Conservation (phyloP, 2,888 invertebrate genomes). For the Andrena flavipes region DNA sequence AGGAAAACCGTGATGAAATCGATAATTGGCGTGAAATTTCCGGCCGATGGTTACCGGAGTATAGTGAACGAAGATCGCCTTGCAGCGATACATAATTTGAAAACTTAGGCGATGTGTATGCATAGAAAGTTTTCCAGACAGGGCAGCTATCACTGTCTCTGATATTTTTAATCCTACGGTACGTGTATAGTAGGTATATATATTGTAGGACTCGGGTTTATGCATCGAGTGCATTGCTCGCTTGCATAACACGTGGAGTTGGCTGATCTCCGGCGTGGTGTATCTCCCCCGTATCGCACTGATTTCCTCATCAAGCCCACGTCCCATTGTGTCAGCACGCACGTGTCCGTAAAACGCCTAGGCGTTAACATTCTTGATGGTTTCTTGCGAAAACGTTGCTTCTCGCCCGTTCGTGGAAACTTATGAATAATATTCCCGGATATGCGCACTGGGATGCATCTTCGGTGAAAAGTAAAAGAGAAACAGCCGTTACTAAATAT, state of each 20-base stretch:
- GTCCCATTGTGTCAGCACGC: constrained; percentile 71
- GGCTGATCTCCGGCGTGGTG: constrained; percentile 12
- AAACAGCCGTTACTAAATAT: no score
- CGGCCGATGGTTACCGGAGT: not conserved
- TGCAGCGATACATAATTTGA: not conserved
- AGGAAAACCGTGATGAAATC: not conserved
- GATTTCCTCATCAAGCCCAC: constrained; percentile 70
- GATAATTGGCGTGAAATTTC: not conserved
- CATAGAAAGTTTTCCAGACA: not conserved
- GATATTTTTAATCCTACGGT: constrained; percentile 1
- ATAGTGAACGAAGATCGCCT: not conserved
- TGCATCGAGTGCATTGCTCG: constrained; percentile 11
- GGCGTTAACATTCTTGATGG: constrained; percentile 45
- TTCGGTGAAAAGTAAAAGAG: not conserved
- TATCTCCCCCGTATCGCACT: constrained; percentile 26
- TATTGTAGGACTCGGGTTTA: not conserved
- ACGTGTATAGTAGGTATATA: not conserved
- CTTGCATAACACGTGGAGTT: constrained; percentile 59
- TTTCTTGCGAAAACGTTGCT: constrained; percentile 25
- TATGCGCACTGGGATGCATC: not conserved
- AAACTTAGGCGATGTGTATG: not conserved
- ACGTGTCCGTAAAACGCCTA: constrained; percentile 60
- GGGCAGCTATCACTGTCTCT: not conserved
- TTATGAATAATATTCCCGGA: not conserved
- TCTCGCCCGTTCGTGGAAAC: not conserved